phyloP scores from a whole-genome alignment of 2,797 vertebrate species.

The Delichon dasypus region DNA sequence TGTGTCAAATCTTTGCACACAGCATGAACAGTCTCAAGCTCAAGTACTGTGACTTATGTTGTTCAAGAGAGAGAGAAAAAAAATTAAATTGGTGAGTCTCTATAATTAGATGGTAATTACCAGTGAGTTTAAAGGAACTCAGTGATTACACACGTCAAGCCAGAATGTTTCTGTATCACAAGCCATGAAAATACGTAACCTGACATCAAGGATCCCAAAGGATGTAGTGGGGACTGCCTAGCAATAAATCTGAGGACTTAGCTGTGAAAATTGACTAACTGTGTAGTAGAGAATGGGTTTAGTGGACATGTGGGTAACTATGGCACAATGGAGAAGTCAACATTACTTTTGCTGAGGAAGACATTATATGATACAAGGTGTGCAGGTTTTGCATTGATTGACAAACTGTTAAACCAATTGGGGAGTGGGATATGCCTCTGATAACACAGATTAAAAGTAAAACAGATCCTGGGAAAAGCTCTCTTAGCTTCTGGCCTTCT shows the following conservation, averaged over 20 bases:
- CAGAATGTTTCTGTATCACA: not conserved
- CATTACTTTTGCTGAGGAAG: not conserved
- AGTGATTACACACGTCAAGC: not conserved
- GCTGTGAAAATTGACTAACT: not conserved
- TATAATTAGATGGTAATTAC: not conserved
- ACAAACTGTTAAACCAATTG: not conserved
- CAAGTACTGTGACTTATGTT: not conserved
- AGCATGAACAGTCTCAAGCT: not conserved
- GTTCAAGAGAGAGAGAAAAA: not conserved
- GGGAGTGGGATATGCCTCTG: not conserved
- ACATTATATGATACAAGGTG: not conserved
- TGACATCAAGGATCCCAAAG: not conserved
- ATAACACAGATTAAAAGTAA: not conserved
- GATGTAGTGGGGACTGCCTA: not conserved
- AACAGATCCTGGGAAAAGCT: not conserved
- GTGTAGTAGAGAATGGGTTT: not conserved
- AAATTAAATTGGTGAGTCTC: not conserved
- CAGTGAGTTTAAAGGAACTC: not conserved
- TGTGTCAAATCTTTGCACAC: not conserved
- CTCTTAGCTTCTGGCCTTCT: not conserved
- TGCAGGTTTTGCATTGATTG: not conserved
- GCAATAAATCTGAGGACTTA: not conserved
- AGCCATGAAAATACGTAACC: not conserved
- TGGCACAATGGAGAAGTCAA: not conserved
- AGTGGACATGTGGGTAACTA: not conserved